Evolutionary conservation across 2,113 vertebrate species (phyloP), one percentile per base, ranked within the genome.

Genomic region (Myiagra hebetior): DNA sequence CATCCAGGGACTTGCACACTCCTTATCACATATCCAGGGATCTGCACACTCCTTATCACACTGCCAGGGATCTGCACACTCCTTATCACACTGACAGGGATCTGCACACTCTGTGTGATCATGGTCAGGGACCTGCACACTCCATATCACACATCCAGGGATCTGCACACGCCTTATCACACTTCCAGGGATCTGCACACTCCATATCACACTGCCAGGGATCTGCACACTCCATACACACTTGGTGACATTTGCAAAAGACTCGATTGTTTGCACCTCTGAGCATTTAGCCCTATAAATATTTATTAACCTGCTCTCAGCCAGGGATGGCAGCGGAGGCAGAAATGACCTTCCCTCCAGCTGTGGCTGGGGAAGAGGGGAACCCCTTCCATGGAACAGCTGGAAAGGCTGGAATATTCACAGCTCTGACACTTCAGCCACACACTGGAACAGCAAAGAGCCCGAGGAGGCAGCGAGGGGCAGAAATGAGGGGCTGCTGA

Each of bases 211-310:
- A 57, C 20, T 1, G 0, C 20, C 55, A 57, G 56, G 56, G 13
- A 6, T 14, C 55, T 56, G 53, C 30, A 22, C 55, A 56, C 12
- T 22, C n/a, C n/a, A n/a, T n/a, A n/a, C 59, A 13, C 13, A 3
- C 47, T 52, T 42, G 9, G 31, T 84, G 91, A 56, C 80, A 89
- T 94, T 95, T 94, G 57, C 73, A 23, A 20, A 92, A 56, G 44
- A 49, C 84, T 74, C 28, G 22, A 70, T 84, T 81, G 87, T 89
- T 89, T 91, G 69, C 68, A 55, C 89, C 73, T 64, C 68, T 28
- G 93, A 89, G 84, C 73, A 27, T 74, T 91, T 55, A 78, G 64
- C 28, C 33, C 73, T 50, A 35, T 91, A 80, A 96, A 94, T 97
- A 91, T 96, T 89, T 87, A 91, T 91, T 55, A 70, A 57, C 31